These are phyloP conservation scores for Pomatorhinus ruficollis DNA, from an alignment of 2,113 vertebrate genomes.

Conservation along the genomic window DNA sequence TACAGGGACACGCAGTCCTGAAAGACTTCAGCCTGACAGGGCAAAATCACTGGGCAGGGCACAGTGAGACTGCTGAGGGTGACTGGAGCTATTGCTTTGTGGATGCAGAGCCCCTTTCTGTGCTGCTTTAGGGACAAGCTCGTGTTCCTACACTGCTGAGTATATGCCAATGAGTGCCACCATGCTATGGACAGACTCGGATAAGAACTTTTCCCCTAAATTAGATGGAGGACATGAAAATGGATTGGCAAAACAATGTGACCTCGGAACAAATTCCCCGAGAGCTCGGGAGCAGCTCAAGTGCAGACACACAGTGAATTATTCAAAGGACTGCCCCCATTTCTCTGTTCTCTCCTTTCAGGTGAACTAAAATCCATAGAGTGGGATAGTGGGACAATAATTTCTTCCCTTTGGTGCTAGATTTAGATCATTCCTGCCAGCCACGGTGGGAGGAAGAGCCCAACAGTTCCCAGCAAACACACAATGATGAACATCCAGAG, in stretches of 20 bases:
- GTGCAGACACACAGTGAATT: background rate
- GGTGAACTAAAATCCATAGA: background rate
- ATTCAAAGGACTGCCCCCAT: background rate
- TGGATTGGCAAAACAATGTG: background rate
- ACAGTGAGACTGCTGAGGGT: background rate
- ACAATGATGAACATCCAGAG: conserved; percentile 98
- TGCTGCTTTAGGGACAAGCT: conserved; percentile 6
- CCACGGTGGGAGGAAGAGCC: conserved; percentile 96
- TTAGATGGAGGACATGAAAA: conserved; percentile 21
- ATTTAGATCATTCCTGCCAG: conserved; percentile 94
- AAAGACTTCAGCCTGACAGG: background rate
- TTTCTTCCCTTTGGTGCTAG: background rate
- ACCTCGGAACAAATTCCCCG: background rate
- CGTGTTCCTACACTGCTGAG: background rate
- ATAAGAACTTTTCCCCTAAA: background rate
- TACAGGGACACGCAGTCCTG: conserved; percentile 2
- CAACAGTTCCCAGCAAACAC: conserved; percentile 92
- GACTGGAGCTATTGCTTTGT: background rate
- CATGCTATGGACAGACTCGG: conserved; percentile 46
- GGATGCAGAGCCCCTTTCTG: background rate
- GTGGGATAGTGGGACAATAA: background rate
- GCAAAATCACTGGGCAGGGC: background rate
- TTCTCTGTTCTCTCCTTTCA: background rate
- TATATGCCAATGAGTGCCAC: background rate
- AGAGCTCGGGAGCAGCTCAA: background rate